phyloP scores from a whole-genome alignment of 2,888 invertebrate species.

The Clostera curtula region DNA sequence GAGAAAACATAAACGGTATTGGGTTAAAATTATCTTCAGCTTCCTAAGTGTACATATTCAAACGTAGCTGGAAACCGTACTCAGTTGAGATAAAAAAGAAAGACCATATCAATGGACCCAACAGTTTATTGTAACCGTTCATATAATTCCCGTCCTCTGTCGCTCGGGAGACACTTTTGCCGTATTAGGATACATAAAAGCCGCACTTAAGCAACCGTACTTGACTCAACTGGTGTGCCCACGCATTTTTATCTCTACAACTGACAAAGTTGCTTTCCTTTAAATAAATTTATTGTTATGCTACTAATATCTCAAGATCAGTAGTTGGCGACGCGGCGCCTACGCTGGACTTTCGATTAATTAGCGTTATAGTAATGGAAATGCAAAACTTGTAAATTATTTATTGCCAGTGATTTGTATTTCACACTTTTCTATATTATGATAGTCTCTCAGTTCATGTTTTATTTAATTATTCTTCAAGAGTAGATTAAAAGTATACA shows the following conservation, averaged over 20 bases:
- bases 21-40: no score
- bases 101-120: slow-evolving; percentile 4
- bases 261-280: slow-evolving; percentile 57
- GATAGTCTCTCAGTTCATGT: no score
- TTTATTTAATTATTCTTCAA: no score
- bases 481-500: no score
- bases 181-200: slow-evolving; percentile 58
- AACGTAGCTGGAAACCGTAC: slow-evolving; percentile 1
- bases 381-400: no score
- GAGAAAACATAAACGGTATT: no score
- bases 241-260: slow-evolving; percentile 65
- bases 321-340: slow-evolving; percentile 48
- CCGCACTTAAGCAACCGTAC: slow-evolving; percentile 59
- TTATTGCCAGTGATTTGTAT: no score
- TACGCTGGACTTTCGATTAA: slow-evolving; percentile 56
- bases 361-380: slow-evolving; percentile 49
- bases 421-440: no score
- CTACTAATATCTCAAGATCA: slow-evolving; percentile 54
- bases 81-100: slow-evolving; percentile 2
- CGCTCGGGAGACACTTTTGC: slow-evolving; percentile 15
- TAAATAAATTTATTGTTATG: slow-evolving; percentile 64
- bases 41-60: no score
- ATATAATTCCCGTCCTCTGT: slow-evolving; percentile 21
- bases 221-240: slow-evolving; percentile 47
- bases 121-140: slow-evolving; percentile 14